Conservation (phyloP, 1,140 invertebrate species). For the Achatina immaculata region DNA sequence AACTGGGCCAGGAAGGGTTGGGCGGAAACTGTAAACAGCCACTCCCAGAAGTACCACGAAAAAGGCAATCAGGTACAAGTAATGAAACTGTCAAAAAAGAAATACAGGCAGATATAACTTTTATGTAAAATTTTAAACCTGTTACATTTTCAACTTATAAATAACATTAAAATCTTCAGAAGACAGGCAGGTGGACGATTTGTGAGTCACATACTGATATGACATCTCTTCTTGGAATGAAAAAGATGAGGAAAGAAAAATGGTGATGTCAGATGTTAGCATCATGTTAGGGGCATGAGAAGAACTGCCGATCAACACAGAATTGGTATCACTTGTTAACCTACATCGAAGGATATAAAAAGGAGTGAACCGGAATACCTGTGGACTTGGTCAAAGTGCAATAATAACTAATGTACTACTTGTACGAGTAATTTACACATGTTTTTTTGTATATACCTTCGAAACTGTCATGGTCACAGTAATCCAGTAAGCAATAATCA, state of each 20-base stretch:
- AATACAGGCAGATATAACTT: conserved; percentile 28
- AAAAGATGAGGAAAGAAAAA: not conserved
- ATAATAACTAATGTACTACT: too few species aligned
- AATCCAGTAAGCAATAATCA: too few species aligned
- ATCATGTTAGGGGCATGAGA: not conserved
- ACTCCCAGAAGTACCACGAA: conserved; percentile 82
- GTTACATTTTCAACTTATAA: not conserved
- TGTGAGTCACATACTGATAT: not conserved
- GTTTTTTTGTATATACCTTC: too few species aligned
- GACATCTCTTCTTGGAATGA: not conserved
- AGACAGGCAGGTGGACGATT: not conserved
- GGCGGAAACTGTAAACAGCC: conserved; percentile 76
- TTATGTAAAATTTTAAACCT: not conserved
- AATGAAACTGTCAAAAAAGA: conserved; percentile 80
- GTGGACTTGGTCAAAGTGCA: too few species aligned
- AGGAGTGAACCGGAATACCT: too few species aligned
- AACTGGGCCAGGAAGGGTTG: not conserved
- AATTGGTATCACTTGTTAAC: too few species aligned
- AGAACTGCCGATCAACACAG: too few species aligned
- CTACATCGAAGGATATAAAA: too few species aligned
- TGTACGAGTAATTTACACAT: too few species aligned
- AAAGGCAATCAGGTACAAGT: conserved; percentile 84
- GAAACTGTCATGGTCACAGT: too few species aligned
- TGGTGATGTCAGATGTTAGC: not conserved
- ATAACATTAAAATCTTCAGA: not conserved